Evolutionary conservation across 2,888 invertebrate genomes (phyloP).

Genomic region (Cosmorhoe ocellata): DNA sequence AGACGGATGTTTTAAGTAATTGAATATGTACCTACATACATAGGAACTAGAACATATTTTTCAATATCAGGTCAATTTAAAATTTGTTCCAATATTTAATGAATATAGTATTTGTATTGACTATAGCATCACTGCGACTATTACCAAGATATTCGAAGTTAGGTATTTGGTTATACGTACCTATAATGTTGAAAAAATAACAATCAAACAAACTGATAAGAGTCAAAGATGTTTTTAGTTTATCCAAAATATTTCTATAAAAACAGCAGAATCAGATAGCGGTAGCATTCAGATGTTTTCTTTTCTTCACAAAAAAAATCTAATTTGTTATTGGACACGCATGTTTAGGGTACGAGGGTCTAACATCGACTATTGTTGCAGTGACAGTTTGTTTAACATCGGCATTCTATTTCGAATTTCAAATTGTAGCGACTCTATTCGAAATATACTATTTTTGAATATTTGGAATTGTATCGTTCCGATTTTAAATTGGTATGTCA

Average conservation of each 20-base stretch:
- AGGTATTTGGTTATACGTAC: no score
- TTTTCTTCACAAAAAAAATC: slow-evolving; percentile 44
- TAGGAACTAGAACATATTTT: no score
- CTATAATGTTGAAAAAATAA: no score
- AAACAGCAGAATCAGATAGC: slow-evolving; percentile 36
- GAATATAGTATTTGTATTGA: no score
- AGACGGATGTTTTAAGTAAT: background rate
- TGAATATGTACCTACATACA: no score
- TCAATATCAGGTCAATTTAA: no score
- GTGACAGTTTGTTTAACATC: slow-evolving; percentile 69
- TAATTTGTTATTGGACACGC: slow-evolving; percentile 65
- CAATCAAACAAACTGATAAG: no score
- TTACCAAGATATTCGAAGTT: no score
- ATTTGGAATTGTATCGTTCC: slow-evolving; percentile 61
- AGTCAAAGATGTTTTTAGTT: no score
- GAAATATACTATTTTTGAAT: slow-evolving; percentile 48
- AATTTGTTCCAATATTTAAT: no score
- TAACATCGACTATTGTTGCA: slow-evolving; percentile 53
- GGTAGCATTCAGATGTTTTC: slow-evolving; percentile 48
- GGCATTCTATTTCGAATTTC: slow-evolving; percentile 50
- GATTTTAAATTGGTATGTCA: slow-evolving; percentile 36
- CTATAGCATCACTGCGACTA: no score
- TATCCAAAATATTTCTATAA: slow-evolving; percentile 33
- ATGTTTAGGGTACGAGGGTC: slow-evolving; percentile 50
- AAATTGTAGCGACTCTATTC: slow-evolving; percentile 64